Evolutionary conservation across 2,888 invertebrate genomes (phyloP).

Genomic region (Zonitis immaculata): DNA sequence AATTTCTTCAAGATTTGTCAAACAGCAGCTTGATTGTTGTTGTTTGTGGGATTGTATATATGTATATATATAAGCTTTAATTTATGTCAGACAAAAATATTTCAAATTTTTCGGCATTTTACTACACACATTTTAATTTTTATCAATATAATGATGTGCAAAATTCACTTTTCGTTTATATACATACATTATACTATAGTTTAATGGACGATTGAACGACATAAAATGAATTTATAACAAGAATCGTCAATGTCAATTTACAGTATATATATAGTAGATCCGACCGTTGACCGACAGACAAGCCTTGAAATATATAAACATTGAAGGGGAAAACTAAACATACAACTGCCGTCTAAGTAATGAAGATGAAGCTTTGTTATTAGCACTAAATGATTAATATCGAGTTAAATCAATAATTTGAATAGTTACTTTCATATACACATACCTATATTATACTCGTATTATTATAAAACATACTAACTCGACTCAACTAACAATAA

Average conservation of each 20-base stretch:
- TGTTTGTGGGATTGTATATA: background rate
- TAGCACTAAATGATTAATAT: conserved; percentile 20
- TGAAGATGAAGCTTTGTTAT: conserved; percentile 21
- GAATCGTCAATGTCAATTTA: conserved; percentile 22
- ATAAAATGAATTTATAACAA: conserved; percentile 22
- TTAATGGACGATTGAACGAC: conserved; percentile 17
- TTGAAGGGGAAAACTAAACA: conserved; percentile 18
- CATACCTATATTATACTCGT: conserved; percentile 5
- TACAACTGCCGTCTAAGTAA: conserved; percentile 19
- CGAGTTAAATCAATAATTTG: conserved; percentile 15
- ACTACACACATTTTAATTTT: background rate
- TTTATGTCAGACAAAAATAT: background rate
- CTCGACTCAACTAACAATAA: no score
- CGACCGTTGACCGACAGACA: conserved; percentile 17
- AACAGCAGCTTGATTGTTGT: background rate
- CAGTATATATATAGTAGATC: conserved; percentile 18
- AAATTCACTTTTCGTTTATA: no score
- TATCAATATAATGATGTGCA: conserved; percentile 16
- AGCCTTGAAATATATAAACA: conserved; percentile 20
- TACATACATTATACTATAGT: no score
- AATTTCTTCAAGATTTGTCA: background rate
- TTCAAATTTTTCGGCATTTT: background rate
- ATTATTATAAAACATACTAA: background rate
- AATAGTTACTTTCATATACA: conserved; percentile 16
- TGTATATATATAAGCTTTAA: background rate